Conservation (phyloP, 2,797 vertebrate genomes). For the Fratercula arctica region DNA sequence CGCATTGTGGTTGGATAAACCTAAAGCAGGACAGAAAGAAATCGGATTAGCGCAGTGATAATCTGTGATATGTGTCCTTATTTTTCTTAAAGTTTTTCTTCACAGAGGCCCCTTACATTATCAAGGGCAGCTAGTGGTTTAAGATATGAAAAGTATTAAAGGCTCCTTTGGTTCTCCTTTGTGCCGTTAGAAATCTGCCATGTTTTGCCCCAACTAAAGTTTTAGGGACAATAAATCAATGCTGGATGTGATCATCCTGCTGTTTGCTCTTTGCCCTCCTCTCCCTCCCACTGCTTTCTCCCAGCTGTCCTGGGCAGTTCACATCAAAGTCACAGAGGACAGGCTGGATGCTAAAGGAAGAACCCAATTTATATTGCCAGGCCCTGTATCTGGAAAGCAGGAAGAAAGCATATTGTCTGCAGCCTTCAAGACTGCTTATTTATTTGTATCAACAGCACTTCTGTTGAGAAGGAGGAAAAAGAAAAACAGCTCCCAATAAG, state of each 20-base stretch:
- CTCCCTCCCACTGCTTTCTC: background rate
- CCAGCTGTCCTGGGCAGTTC: background rate
- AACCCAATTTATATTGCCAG: background rate
- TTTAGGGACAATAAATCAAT: background rate
- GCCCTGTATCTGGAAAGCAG: background rate
- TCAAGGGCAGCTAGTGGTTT: background rate
- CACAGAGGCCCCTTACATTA: background rate
- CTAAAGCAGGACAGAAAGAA: conserved; percentile 67
- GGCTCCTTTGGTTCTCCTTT: background rate
- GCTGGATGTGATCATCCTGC: background rate
- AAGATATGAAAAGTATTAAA: background rate
- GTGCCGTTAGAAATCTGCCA: background rate
- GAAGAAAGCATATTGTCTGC: background rate
- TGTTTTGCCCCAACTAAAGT: background rate
- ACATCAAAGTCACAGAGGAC: background rate
- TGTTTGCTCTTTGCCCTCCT: background rate
- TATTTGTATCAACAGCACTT: background rate
- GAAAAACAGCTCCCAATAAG: background rate
- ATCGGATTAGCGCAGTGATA: background rate
- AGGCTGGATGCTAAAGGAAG: background rate
- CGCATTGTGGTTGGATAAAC: conserved; percentile 91
- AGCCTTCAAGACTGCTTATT: background rate
- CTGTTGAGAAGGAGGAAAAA: background rate
- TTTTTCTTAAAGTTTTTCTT: background rate
- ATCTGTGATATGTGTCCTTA: background rate